Evolutionary conservation across 2,797 vertebrate genomes (phyloP).

Genomic region (Lepilemur septentrionalis): DNA sequence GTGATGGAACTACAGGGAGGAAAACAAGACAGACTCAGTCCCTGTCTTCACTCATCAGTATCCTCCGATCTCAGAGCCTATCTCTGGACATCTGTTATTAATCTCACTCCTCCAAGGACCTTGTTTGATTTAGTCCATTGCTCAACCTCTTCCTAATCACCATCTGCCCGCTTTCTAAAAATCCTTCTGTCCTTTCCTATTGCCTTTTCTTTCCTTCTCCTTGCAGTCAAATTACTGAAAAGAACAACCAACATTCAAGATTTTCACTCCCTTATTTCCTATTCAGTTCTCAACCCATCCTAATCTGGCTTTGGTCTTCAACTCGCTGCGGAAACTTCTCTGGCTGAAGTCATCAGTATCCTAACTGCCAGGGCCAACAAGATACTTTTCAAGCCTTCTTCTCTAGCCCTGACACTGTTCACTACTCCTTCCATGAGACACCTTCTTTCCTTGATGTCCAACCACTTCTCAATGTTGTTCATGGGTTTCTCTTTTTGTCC

Average conservation of each 20-base stretch:
- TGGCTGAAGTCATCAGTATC: background rate
- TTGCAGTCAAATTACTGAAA: background rate
- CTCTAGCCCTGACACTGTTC: background rate
- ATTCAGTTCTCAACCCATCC: background rate
- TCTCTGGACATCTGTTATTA: background rate
- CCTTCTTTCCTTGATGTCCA: background rate
- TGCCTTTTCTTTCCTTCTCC: background rate
- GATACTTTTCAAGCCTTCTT: background rate
- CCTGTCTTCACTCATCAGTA: background rate
- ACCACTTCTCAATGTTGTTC: background rate
- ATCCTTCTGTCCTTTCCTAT: background rate
- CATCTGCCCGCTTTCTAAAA: background rate
- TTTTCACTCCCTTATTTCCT: background rate
- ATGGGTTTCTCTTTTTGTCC: background rate
- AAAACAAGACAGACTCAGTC: background rate
- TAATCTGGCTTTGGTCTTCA: background rate
- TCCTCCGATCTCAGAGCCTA: background rate
- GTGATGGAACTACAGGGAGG: background rate
- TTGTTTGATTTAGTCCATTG: background rate
- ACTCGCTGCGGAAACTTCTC: background rate
- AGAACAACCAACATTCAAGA: background rate
- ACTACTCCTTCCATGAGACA: constrained; percentile 8
- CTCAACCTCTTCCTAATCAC: background rate
- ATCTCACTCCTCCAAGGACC: background rate
- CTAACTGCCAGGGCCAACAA: background rate